phyloP scores from a whole-genome alignment of 2,797 vertebrate genomes.

The Dromococcyx pavoninus region DNA sequence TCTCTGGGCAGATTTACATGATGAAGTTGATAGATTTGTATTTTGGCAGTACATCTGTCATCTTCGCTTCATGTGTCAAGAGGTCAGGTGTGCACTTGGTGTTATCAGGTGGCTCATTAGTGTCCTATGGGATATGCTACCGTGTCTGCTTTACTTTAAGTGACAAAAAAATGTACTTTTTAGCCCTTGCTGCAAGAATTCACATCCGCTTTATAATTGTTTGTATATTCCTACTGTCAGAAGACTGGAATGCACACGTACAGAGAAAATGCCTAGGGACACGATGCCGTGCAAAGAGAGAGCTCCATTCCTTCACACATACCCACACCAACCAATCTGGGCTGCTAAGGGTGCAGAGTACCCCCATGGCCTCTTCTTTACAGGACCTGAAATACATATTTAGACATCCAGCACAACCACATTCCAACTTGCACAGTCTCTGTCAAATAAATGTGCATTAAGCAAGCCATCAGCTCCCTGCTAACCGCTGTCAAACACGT shows the following conservation, averaged over 20 bases:
- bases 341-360: not conserved
- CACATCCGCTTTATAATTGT: not conserved
- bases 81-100: slow-evolving; percentile 55
- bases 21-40: slow-evolving; percentile 69
- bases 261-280: not conserved
- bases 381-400: not conserved
- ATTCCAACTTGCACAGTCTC: not conserved
- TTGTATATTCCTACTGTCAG: not conserved
- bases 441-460: not conserved
- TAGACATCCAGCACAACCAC: not conserved
- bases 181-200: slow-evolving; percentile 5
- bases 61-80: slow-evolving; percentile 41
- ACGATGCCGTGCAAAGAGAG: not conserved
- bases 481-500: not conserved
- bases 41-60: slow-evolving; percentile 79
- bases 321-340: not conserved
- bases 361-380: not conserved
- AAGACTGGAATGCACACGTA: fast-evolving
- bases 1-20: slow-evolving; percentile 57
- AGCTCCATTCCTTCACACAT: not conserved
- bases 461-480: not conserved
- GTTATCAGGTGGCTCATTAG: slow-evolving; percentile 65
- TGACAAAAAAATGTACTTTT: slow-evolving; percentile 13
- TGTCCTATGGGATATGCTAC: slow-evolving; percentile 23
- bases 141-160: slow-evolving; percentile 33